A percentile compares a stretch with the other conserved stretches of the same genome.
These are phyloP conservation scores for Rhopalosiphum maidis DNA, from an alignment of 1,140 invertebrate species.

Conservation along the genomic window DNA sequence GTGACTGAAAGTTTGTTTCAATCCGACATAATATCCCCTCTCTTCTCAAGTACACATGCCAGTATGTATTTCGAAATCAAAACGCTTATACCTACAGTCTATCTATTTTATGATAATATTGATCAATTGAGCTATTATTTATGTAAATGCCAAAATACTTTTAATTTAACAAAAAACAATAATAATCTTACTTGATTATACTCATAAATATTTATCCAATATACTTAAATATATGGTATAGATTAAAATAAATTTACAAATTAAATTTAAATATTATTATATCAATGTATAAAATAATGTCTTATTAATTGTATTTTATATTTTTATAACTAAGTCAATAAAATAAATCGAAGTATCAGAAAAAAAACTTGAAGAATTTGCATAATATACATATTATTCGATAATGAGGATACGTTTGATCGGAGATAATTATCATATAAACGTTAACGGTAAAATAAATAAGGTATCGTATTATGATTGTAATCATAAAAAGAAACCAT, in stretches of 20 bases:
- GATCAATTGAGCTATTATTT: neutral
- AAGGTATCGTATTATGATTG: no score
- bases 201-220: neutral
- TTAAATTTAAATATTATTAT: constrained; percentile 11
- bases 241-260: neutral
- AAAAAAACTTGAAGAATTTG: no score
- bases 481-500: neutral
- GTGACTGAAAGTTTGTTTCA: neutral
- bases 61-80: neutral
- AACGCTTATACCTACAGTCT: neutral
- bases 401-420: no score
- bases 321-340: no score
- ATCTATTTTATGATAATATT: neutral
- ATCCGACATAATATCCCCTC: neutral
- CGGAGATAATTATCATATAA: no score
- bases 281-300: neutral
- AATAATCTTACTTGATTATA: neutral
- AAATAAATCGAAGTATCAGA: no score
- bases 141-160: neutral
- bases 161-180: neutral
- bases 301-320: no score
- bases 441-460: no score
- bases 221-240: neutral
- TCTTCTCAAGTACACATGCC: neutral
- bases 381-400: no score